Evolutionary conservation across 2,888 invertebrate species (phyloP).

Genomic region (Sepioteuthis lessoniana): DNA sequence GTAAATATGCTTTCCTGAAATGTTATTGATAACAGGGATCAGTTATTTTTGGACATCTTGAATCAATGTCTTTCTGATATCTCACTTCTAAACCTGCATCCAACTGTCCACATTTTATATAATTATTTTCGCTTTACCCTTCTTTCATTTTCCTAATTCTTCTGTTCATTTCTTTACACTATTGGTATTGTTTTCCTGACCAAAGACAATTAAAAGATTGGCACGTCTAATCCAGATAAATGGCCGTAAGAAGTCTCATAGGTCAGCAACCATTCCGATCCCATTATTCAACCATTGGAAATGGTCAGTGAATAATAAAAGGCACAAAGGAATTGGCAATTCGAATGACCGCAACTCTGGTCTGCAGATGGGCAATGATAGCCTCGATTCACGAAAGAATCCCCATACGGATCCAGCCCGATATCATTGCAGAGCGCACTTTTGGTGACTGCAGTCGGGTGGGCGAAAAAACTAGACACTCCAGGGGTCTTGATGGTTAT

Average conservation of each 20-base stretch:
- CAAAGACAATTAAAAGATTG: background rate
- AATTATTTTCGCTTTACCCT: background rate
- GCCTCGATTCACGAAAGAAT: background rate
- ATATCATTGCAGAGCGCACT: background rate
- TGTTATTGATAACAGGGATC: no score
- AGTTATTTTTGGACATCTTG: no score
- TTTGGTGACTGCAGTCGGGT: background rate
- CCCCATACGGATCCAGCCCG: background rate
- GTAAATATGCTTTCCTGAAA: no score
- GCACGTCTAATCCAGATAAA: background rate
- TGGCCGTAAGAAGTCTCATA: background rate
- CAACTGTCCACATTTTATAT: no score
- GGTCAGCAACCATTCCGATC: background rate
- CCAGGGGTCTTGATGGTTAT: background rate
- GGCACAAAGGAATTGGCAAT: background rate
- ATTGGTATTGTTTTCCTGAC: background rate
- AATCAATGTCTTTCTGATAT: no score
- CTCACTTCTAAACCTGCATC: no score
- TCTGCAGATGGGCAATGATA: background rate
- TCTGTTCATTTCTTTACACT: background rate
- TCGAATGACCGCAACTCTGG: background rate
- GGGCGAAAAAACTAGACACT: background rate
- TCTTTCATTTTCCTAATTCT: background rate
- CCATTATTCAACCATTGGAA: background rate
- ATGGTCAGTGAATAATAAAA: background rate